Conservation (phyloP, 2,113 vertebrate genomes). For the Phalacrocorax aristotelis region DNA sequence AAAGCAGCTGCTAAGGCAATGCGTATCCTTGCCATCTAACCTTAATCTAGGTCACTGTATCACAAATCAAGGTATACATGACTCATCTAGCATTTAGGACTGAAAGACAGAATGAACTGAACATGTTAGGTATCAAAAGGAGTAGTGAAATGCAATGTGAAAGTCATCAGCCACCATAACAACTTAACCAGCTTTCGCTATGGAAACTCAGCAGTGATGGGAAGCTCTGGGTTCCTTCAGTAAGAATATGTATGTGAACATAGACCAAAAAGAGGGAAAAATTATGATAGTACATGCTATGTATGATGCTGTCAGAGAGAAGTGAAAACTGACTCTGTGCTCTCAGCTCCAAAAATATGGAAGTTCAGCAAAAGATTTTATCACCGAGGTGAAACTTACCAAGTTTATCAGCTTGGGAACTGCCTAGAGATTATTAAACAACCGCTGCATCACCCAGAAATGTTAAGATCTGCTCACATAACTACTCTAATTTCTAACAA, state of each 20-base stretch:
- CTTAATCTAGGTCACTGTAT: rapidly evolving
- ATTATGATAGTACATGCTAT: rapidly evolving
- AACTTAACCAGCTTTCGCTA: background rate
- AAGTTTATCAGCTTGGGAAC: background rate
- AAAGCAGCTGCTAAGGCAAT: background rate
- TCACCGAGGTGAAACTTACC: rapidly evolving
- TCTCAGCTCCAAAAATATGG: background rate
- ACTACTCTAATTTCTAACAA: background rate
- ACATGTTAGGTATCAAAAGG: rapidly evolving
- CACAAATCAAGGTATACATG: background rate
- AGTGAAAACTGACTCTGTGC: background rate
- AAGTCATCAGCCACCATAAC: rapidly evolving
- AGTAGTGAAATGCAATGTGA: background rate
- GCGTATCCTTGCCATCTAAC: too few relatives aligned
- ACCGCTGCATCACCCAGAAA: background rate
- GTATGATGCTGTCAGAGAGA: background rate
- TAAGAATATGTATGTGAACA: background rate
- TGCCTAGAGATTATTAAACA: background rate
- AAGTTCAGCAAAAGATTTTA: background rate
- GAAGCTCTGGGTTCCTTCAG: rapidly evolving
- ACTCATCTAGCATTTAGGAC: background rate
- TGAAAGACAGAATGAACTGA: background rate
- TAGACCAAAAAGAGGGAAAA: background rate
- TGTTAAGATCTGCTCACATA: background rate
- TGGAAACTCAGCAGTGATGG: background rate